A percentile compares a stretch with the other conserved stretches of the same genome.
phyloP scores from a whole-genome alignment of 2,888 invertebrate genomes.

The Taenaris catops region DNA sequence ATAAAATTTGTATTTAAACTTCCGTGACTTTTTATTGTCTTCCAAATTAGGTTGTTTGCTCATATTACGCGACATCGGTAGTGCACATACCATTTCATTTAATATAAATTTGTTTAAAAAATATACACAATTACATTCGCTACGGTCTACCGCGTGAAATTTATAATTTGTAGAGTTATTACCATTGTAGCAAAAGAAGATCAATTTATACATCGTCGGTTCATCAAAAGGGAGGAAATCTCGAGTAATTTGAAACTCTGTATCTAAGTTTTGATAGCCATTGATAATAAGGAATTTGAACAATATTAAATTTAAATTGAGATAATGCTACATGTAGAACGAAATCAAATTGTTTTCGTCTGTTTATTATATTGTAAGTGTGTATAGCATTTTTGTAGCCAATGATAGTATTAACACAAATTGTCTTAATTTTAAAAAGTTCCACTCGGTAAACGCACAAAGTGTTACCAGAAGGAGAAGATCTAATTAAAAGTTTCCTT shows the following conservation, averaged over 20 bases:
- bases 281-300: conserved; percentile 22
- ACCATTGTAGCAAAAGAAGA: conserved; percentile 18
- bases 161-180: conserved; percentile 53
- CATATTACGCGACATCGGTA: background rate
- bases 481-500: conserved; percentile 78
- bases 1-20: too few species aligned
- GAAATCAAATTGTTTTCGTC: conserved; percentile 34
- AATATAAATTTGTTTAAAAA: conserved; percentile 8
- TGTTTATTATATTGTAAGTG: too few species aligned
- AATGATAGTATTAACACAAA: too few species aligned
- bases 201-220: conserved; percentile 10
- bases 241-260: conserved; percentile 18
- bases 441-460: conserved; percentile 65
- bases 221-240: conserved; percentile 16
- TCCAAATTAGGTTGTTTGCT: too few species aligned
- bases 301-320: conserved; percentile 17
- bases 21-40: too few species aligned
- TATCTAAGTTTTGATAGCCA: conserved; percentile 27
- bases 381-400: background rate
- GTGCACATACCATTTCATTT: background rate
- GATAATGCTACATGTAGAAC: conserved; percentile 25
- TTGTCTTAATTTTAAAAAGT: too few species aligned
- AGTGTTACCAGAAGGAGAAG: conserved; percentile 69
- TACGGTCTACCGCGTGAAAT: conserved; percentile 49
- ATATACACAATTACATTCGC: conserved; percentile 15